These are phyloP conservation scores for Gadus macrocephalus DNA, from an alignment of 2,113 vertebrate species.

Conservation along the genomic window DNA sequence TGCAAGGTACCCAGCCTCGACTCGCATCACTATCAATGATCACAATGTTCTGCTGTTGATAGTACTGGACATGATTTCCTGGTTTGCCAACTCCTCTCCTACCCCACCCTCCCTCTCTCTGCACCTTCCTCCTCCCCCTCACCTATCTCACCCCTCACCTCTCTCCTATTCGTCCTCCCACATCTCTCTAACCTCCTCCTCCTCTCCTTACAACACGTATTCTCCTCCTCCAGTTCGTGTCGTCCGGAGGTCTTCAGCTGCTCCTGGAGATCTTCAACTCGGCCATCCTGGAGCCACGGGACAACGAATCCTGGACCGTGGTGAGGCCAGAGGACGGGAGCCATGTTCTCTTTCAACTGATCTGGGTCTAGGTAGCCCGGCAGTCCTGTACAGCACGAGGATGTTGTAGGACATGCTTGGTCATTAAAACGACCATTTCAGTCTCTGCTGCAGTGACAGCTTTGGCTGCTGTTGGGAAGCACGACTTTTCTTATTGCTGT, in stretches of 20 bases:
- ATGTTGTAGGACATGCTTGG: too few species aligned
- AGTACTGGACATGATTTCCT: too few species aligned
- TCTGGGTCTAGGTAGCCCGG: too few species aligned
- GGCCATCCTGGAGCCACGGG: constrained; percentile 93
- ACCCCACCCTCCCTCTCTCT: not conserved
- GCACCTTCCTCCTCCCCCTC: not conserved
- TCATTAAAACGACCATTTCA: too few species aligned
- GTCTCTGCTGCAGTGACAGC: too few species aligned
- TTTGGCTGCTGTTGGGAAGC: too few species aligned
- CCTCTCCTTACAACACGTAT: not conserved
- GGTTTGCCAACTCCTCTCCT: too few species aligned
- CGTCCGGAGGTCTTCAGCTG: constrained; percentile 93
- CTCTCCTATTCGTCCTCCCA: not conserved
- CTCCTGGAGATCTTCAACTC: constrained; percentile 97
- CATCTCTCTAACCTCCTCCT: not conserved
- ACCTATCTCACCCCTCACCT: not conserved
- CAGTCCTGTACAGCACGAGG: too few species aligned
- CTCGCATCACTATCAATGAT: not conserved
- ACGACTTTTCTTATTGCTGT: too few species aligned
- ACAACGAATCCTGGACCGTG: constrained; percentile 97
- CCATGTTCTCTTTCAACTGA: not conserved
- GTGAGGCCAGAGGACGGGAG: constrained; percentile 64
- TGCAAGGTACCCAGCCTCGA: constrained; percentile 82
- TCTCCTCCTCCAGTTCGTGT: constrained; percentile 82
- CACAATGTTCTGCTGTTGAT: too few species aligned